Percentiles rank a stretch among this genome's conserved stretches.
These are phyloP conservation scores for Bucco capensis DNA, from an alignment of 2,113 vertebrate genomes.

Conservation along the genomic window DNA sequence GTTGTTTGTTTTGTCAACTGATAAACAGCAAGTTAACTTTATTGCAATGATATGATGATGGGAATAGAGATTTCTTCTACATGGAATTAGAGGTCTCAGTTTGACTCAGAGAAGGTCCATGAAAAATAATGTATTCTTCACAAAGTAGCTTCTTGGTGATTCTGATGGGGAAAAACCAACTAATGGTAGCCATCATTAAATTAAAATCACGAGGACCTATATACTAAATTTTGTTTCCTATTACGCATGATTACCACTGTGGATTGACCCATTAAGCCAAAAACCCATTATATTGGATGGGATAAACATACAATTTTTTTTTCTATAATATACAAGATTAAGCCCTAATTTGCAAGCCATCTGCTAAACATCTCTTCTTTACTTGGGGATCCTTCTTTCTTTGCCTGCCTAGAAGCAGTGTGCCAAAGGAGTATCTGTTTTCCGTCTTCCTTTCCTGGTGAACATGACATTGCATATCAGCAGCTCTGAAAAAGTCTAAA, in stretches of 20 bases:
- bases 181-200: background rate
- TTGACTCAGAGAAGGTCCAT: background rate
- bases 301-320: background rate
- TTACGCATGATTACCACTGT: background rate
- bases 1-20: background rate
- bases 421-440: background rate
- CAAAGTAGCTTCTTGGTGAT: background rate
- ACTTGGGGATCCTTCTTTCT: background rate
- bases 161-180: background rate
- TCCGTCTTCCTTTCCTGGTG: background rate
- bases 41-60: background rate
- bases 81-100: background rate
- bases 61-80: background rate
- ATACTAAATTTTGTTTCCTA: background rate
- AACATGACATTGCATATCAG: background rate
- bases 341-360: background rate
- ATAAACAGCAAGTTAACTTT: background rate
- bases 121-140: background rate
- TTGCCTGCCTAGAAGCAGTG: background rate
- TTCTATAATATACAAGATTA: background rate
- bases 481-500: background rate
- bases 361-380: background rate
- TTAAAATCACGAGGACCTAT: background rate
- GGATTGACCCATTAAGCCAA: background rate
- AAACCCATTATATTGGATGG: background rate